phyloP scores from a whole-genome alignment of 1,140 invertebrate genomes.

The Drosophila virilis region DNA sequence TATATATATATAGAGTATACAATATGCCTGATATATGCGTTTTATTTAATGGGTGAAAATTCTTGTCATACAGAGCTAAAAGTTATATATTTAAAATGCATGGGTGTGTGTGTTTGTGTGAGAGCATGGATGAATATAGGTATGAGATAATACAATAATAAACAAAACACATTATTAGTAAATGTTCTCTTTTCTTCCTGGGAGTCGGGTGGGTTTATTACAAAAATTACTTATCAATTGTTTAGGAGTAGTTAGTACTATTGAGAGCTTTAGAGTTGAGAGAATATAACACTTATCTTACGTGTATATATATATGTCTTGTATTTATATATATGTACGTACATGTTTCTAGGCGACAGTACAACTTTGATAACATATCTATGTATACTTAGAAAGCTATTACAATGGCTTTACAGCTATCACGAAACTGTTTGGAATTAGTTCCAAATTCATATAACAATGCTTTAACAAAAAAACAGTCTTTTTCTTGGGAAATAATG shows the following conservation, averaged over 20 bases:
- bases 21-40: conserved; percentile 47
- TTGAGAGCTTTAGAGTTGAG: conserved; percentile 59
- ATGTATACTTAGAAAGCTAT: conserved; percentile 13
- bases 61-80: conserved; percentile 43
- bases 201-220: neutral
- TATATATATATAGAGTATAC: conserved; percentile 50
- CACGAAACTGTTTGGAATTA: conserved; percentile 14
- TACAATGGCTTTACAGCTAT: conserved; percentile 23
- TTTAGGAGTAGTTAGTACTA: conserved; percentile 61
- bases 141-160: conserved; percentile 40
- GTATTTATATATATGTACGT: conserved; percentile 14
- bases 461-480: neutral
- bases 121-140: conserved; percentile 14
- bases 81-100: conserved; percentile 37
- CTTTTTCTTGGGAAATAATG: too few relatives aligned
- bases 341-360: conserved; percentile 17
- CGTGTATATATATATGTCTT: conserved; percentile 15
- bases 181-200: conserved; percentile 23
- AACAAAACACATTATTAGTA: conserved; percentile 50
- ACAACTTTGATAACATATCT: conserved; percentile 37
- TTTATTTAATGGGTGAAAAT: conserved; percentile 19
- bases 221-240: conserved; percentile 27
- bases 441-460: neutral
- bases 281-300: conserved; percentile 67
- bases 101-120: conserved; percentile 5